phyloP scores from a whole-genome alignment of 2,888 invertebrate species.

The Notodromas monacha region DNA sequence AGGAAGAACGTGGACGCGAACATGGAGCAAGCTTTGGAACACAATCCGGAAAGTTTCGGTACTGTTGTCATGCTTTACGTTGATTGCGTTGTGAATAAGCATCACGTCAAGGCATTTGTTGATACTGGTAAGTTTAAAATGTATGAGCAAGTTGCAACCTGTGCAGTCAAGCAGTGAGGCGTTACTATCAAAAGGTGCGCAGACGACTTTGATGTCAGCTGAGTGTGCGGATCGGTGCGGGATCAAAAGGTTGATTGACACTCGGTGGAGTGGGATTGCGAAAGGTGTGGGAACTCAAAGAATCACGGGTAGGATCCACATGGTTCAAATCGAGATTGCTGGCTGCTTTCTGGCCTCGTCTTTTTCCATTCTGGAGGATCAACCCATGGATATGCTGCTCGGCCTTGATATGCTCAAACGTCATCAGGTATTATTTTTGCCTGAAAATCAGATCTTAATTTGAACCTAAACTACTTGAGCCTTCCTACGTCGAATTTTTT shows the following conservation, averaged over 20 bases:
- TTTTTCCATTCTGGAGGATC: slow-evolving; percentile 79
- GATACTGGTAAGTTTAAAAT: slow-evolving; percentile 57
- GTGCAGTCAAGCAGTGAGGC: slow-evolving; percentile 6
- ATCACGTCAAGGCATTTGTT: slow-evolving; percentile 87
- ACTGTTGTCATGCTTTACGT: slow-evolving; percentile 92
- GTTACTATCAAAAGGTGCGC: slow-evolving; percentile 28
- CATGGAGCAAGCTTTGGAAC: slow-evolving; percentile 95
- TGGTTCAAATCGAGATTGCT: slow-evolving; percentile 85
- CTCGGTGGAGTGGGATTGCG: slow-evolving; percentile 76
- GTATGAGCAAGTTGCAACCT: too few relatives aligned
- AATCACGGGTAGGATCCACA: slow-evolving; percentile 82
- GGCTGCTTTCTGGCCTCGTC: slow-evolving; percentile 73
- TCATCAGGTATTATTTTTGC: slow-evolving; percentile 33
- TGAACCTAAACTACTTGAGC: slow-evolving; percentile 2
- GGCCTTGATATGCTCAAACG: slow-evolving; percentile 88
- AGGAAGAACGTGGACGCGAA: slow-evolving; percentile 88
- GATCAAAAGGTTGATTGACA: slow-evolving; percentile 59
- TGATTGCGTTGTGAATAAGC: slow-evolving; percentile 81
- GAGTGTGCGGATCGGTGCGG: slow-evolving; percentile 76
- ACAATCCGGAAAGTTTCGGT: slow-evolving; percentile 90
- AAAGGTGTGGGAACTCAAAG: slow-evolving; percentile 88
- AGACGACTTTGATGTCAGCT: slow-evolving; percentile 92
- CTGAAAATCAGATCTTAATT: neutral
- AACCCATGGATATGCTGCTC: slow-evolving; percentile 90
- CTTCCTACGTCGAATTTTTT: neutral